A percentile compares a stretch with the other conserved stretches of the same genome.
Conservation (phyloP, 2,888 invertebrate species). For the Archips xylosteana region DNA sequence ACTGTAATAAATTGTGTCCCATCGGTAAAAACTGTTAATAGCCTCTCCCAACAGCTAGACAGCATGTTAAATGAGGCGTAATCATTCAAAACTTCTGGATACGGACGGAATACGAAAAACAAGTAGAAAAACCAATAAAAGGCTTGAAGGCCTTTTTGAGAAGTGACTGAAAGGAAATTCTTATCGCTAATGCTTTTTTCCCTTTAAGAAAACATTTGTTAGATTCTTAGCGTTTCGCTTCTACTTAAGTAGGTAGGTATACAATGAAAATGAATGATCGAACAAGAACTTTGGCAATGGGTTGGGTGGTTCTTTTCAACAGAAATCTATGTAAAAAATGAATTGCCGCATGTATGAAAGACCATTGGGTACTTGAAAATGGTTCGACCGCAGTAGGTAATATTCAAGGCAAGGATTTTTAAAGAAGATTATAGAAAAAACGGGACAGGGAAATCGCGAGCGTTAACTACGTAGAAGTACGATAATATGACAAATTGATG, state of each 20-base stretch:
- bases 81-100: conserved; percentile 57
- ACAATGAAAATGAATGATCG: conserved; percentile 34
- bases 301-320: conserved; percentile 16
- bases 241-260: conserved; percentile 27
- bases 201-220: conserved; percentile 44
- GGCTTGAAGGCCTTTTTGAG: conserved; percentile 44
- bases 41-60: conserved; percentile 60
- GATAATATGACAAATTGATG: no score
- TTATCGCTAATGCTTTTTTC: conserved; percentile 48
- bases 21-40: conserved; percentile 67
- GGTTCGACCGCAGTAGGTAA: no score
- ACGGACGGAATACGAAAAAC: conserved; percentile 43
- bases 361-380: no score
- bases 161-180: conserved; percentile 46
- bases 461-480: no score
- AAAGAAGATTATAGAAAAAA: no score
- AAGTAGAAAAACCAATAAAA: conserved; percentile 42
- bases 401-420: no score
- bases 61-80: conserved; percentile 59
- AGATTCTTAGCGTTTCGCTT: conserved; percentile 38
- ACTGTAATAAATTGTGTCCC: conserved; percentile 69
- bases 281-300: conserved; percentile 8
- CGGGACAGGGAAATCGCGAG: no score
- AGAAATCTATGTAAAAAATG: background rate
- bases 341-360: no score